These are phyloP conservation scores for Drosophila greeni DNA, from an alignment of 2,888 invertebrate genomes.

Conservation along the genomic window DNA sequence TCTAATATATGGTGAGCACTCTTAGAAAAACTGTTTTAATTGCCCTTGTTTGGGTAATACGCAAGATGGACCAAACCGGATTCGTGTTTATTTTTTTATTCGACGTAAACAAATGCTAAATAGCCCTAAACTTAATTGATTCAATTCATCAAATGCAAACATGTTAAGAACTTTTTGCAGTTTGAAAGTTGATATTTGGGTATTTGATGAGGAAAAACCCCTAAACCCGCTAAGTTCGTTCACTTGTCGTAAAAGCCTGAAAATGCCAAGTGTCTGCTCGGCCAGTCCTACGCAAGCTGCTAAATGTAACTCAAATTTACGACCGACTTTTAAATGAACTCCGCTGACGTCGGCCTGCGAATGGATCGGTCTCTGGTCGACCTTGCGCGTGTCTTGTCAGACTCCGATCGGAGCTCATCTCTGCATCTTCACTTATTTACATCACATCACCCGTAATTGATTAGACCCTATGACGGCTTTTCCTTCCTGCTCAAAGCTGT, in stretches of 20 bases:
- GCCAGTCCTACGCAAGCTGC: slow-evolving; percentile 25
- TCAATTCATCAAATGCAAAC: slow-evolving; percentile 55
- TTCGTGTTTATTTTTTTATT: slow-evolving; percentile 24
- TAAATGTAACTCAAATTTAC: slow-evolving; percentile 56
- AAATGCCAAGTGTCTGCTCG: slow-evolving; percentile 45
- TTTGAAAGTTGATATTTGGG: slow-evolving; percentile 67
- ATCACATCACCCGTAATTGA: slow-evolving; percentile 29
- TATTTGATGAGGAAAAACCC: slow-evolving; percentile 48
- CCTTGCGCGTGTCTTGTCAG: slow-evolving; percentile 42
- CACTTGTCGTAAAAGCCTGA: slow-evolving; percentile 41
- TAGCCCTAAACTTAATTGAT: slow-evolving; percentile 52
- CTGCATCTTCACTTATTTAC: slow-evolving; percentile 7
- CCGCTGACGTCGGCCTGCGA: slow-evolving; percentile 20
- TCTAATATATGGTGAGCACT: slow-evolving; percentile 48
- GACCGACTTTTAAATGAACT: slow-evolving; percentile 56
- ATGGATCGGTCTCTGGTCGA: slow-evolving; percentile 29
- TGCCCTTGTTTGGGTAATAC: slow-evolving; percentile 36
- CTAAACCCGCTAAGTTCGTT: slow-evolving; percentile 42
- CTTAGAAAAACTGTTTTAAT: slow-evolving; percentile 47
- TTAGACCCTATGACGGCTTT: slow-evolving; percentile 33
- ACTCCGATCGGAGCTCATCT: slow-evolving; percentile 16
- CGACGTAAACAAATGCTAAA: slow-evolving; percentile 57
- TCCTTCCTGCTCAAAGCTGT: slow-evolving; percentile 29
- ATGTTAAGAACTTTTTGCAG: slow-evolving; percentile 27
- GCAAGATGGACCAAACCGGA: slow-evolving; percentile 50